phyloP scores from a whole-genome alignment of 2,113 vertebrate species.

The Empidonax alnorum region DNA sequence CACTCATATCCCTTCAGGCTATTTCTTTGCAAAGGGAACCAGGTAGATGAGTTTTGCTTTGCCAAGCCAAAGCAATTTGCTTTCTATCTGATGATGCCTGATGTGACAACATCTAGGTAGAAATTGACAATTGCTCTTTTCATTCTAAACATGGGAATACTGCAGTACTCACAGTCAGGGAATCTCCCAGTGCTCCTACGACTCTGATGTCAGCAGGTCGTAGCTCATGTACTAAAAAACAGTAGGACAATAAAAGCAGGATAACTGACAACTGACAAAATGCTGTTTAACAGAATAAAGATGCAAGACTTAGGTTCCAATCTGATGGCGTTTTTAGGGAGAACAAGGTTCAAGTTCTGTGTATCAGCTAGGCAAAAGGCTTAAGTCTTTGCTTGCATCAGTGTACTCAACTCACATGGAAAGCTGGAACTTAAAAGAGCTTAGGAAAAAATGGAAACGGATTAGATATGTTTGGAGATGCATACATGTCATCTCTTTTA shows the following conservation, averaged over 20 bases:
- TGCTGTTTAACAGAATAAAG: background rate
- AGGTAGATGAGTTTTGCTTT: background rate
- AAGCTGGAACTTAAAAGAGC: background rate
- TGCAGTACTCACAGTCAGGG: constrained; percentile 83
- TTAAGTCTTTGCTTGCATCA: background rate
- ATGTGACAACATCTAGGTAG: background rate
- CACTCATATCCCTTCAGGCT: background rate
- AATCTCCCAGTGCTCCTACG: constrained; percentile 88
- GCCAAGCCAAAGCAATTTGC: background rate
- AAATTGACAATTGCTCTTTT: background rate
- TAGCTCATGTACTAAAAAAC: constrained; percentile 81
- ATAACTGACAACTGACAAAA: background rate
- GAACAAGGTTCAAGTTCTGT: background rate
- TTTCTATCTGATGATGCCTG: background rate
- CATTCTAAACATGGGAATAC: background rate
- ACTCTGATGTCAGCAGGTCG: constrained; percentile 87
- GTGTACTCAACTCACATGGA: background rate
- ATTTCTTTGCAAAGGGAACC: background rate
- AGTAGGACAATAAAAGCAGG: background rate
- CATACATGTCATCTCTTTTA: background rate
- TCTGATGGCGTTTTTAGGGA: background rate
- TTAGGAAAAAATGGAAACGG: background rate
- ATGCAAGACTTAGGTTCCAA: background rate
- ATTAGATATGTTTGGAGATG: background rate
- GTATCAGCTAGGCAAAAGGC: background rate